phyloP scores from a whole-genome alignment of 2,797 vertebrate species.

The Anguilla pacifica region DNA sequence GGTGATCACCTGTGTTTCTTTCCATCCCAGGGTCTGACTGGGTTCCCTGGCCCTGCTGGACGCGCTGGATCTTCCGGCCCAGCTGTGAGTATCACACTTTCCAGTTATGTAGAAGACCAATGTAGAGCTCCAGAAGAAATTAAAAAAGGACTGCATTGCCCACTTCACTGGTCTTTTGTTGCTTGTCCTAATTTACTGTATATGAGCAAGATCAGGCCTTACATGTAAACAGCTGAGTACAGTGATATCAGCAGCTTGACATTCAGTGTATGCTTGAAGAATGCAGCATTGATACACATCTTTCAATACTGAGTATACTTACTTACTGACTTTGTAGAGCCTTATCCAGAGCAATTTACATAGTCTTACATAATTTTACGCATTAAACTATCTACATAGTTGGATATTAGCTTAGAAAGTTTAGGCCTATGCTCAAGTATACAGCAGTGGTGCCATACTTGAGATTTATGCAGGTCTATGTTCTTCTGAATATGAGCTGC shows the following conservation, averaged over 20 bases:
- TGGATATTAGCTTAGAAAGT: background rate
- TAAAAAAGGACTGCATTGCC: background rate
- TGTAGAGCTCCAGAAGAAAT: background rate
- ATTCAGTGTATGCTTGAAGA: background rate
- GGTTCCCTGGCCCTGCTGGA: conserved; percentile 94
- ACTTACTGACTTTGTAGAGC: background rate
- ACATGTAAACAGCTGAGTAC: background rate
- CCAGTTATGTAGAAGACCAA: background rate
- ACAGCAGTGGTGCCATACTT: background rate
- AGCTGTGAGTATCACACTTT: conserved; percentile 79
- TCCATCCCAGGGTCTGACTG: conserved; percentile 84
- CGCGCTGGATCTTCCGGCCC: conserved; percentile 87
- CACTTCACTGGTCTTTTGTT: background rate
- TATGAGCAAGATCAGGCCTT: background rate
- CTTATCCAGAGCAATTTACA: background rate
- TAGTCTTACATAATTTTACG: background rate
- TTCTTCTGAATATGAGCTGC: background rate
- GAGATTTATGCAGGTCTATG: background rate
- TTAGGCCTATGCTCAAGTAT: background rate
- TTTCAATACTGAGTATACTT: background rate
- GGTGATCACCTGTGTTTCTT: conserved; percentile 42
- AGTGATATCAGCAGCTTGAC: background rate
- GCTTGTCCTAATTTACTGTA: background rate
- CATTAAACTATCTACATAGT: background rate
- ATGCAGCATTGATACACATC: background rate